phyloP scores from a whole-genome alignment of 2,888 invertebrate genomes.

The Mythimna lalbum region DNA sequence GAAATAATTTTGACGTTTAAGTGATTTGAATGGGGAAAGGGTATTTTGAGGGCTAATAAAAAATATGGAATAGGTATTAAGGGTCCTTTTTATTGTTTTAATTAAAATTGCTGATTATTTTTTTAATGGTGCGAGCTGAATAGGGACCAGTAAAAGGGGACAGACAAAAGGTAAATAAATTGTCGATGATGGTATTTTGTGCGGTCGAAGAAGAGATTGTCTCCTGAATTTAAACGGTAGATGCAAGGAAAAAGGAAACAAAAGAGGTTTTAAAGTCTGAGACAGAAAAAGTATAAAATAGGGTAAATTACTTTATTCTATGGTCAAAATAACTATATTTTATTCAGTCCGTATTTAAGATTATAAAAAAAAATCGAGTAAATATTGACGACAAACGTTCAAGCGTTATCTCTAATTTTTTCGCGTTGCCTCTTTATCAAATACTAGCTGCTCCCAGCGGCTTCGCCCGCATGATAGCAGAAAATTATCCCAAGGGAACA shows the following conservation, averaged over 20 bases:
- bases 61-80: constrained; percentile 16
- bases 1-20: constrained; percentile 32
- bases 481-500: no score
- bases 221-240: background rate
- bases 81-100: background rate
- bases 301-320: no score
- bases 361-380: no score
- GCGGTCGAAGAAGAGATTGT: background rate
- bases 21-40: constrained; percentile 41
- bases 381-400: no score
- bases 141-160: background rate
- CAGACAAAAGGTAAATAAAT: background rate
- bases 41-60: constrained; percentile 3
- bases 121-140: background rate
- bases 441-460: no score
- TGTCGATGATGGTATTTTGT: background rate
- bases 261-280: background rate
- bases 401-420: no score
- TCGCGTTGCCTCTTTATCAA: no score
- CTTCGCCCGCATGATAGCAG: no score
- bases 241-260: background rate
- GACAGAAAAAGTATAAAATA: no score
- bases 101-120: background rate
- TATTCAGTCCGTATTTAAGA: no score
- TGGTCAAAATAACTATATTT: no score